Evolutionary conservation across 1,140 invertebrate genomes (phyloP), one percentile per base, ranked within the genome.

Genomic region (Diploscapter pachys): DNA sequence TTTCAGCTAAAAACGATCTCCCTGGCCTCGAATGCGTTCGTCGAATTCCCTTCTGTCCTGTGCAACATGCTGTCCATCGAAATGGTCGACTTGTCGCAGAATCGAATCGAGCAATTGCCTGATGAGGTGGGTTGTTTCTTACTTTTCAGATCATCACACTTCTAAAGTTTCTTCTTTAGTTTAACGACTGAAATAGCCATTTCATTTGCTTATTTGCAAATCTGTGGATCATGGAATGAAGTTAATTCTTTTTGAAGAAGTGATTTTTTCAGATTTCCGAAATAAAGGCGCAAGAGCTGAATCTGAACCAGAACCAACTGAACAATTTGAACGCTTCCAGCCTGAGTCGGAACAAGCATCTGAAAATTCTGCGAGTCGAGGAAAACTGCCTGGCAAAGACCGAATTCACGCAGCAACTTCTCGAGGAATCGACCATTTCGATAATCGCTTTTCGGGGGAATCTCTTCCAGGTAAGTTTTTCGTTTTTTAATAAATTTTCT

Each of bases 311-410:
- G 79, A 91, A 91, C 82, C 89, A 89, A 83, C 88, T 98, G 79
- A 90, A 92, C 11, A 83, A 85, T n/a, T 86, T 98, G 64, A 91
- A 92, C 62, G 90, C 92, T 70, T 90, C 91, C 83, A 90, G 91
- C 83, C 89, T 98, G 67, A 90, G 93, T 48, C 87, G 91, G 49
- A 96, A 94, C 86, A 90, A 91, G 48, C 90, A 93, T 81, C 86
- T 98, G 50, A 97, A 95, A 86, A 95, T 94, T 9, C 88, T 98
- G 59, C 88, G 94, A 72, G 86, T 98, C 55, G 93, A 98, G 88
- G 94, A 98, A 88, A 99, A 99, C 86, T 97, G 94, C 85, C 88
- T 98, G 63, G 91, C 91, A 77, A 85, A 96, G n/a, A 87, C 88
- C 31, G 89, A 91, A 2, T 91, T 98, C 76, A 91, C 91, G 13